phyloP scores from a whole-genome alignment of 2,113 vertebrate genomes.

The Lates calcarifer region DNA sequence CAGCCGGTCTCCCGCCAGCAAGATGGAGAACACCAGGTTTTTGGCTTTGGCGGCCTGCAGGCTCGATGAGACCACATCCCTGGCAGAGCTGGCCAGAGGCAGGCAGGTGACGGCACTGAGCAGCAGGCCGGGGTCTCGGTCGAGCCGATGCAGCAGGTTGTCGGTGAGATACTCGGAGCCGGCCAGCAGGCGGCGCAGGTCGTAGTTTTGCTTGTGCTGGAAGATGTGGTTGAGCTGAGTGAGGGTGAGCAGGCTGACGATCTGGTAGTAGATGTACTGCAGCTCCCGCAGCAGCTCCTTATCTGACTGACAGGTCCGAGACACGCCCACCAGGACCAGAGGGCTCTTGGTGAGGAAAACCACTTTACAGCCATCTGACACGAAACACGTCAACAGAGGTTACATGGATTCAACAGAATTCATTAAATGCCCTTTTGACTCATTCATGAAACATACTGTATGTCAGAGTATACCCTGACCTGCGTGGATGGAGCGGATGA shows the following conservation, averaged over 20 bases:
- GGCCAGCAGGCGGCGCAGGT: conserved; percentile 93
- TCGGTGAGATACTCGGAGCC: conserved; percentile 97
- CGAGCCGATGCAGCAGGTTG: conserved; percentile 93
- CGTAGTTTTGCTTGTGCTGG: conserved; percentile 96
- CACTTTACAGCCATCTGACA: conserved; percentile 94
- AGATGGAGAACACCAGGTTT: conserved; percentile 95
- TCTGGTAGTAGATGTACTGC: conserved; percentile 98
- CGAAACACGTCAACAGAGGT: conserved; percentile 14
- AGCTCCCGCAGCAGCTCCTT: conserved; percentile 94
- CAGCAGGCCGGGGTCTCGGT: conserved; percentile 93
- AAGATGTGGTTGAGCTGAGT: conserved; percentile 97
- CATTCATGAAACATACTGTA: neutral
- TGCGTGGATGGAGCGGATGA: conserved; percentile 96
- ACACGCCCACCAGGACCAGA: conserved; percentile 94
- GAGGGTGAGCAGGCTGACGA: conserved; percentile 95
- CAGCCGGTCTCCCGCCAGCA: conserved; percentile 92
- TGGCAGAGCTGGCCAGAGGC: conserved; percentile 86
- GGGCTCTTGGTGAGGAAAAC: conserved; percentile 96
- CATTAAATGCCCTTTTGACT: neutral
- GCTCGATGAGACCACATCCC: conserved; percentile 90
- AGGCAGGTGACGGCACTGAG: conserved; percentile 94
- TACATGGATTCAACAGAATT: neutral
- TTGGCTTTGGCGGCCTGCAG: conserved; percentile 94
- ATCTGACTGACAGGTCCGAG: conserved; percentile 91
- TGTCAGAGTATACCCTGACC: conserved; percentile 80